Evolutionary conservation across 2,888 invertebrate species (phyloP).

Genomic region (Phyllotreta striolata): DNA sequence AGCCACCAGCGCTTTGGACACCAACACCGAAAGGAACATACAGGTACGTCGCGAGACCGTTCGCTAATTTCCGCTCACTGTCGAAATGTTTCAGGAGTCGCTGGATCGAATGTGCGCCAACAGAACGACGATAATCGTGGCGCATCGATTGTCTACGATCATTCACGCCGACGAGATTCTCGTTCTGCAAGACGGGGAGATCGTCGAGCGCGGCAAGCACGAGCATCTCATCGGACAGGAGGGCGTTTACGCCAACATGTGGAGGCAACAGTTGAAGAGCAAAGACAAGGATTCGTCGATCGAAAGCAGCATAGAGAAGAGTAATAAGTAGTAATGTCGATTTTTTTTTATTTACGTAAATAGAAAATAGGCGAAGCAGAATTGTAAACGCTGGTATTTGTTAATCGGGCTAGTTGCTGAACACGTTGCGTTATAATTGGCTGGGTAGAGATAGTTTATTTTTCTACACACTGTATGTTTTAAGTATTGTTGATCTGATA

Average conservation of each 20-base stretch:
- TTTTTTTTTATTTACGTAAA: constrained; percentile 1
- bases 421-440: not conserved
- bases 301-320: constrained; percentile 54
- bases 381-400: not conserved
- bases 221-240: constrained; percentile 72
- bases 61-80: not conserved
- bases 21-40: constrained; percentile 91
- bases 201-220: constrained; percentile 91
- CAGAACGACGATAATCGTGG: constrained; percentile 92
- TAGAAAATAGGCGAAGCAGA: not conserved
- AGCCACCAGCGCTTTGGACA: constrained; percentile 94
- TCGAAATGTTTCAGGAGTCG: constrained; percentile 67
- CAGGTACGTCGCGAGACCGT: constrained; percentile 63
- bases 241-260: constrained; percentile 90
- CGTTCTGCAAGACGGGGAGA: constrained; percentile 89
- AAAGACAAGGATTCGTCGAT: constrained; percentile 49
- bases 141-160: constrained; percentile 93
- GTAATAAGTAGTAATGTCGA: constrained; percentile 24
- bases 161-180: constrained; percentile 95
- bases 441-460: too few relatives aligned
- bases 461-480: too few relatives aligned
- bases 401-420: not conserved
- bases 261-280: constrained; percentile 84
- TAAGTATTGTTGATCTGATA: too few relatives aligned
- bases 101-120: constrained; percentile 80